These are phyloP conservation scores for Gila orcuttii DNA, from an alignment of 2,113 vertebrate species.

Conservation along the genomic window DNA sequence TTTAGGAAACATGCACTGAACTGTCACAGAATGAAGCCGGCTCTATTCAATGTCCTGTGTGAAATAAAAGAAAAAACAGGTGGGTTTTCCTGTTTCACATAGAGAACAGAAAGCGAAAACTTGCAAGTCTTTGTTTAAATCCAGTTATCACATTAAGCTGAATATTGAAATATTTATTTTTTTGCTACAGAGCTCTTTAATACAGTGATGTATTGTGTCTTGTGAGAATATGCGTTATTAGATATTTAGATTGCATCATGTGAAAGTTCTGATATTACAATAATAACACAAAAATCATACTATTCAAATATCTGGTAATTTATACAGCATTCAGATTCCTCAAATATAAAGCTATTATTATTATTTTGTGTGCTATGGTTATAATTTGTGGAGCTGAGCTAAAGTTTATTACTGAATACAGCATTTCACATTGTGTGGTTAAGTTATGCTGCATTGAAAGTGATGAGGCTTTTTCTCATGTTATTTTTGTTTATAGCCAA, in stretches of 20 bases:
- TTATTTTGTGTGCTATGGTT: constrained; percentile 20
- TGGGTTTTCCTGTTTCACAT: constrained; percentile 51
- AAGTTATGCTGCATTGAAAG: neutral
- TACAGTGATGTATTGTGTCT: constrained; percentile 23
- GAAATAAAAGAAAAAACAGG: constrained; percentile 82
- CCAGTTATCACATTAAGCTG: constrained; percentile 20
- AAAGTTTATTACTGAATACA: constrained; percentile 1
- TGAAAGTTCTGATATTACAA: constrained; percentile 1
- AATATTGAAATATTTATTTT: constrained; percentile 35
- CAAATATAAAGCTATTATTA: constrained; percentile 1
- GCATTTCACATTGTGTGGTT: neutral
- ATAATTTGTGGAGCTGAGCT: constrained; percentile 12
- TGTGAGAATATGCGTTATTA: neutral
- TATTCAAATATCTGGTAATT: neutral
- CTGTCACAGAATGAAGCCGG: constrained; percentile 82
- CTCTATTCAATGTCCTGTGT: constrained; percentile 81
- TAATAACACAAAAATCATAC: neutral
- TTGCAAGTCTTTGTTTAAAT: constrained; percentile 21
- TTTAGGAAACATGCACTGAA: constrained; percentile 80
- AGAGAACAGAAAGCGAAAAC: neutral
- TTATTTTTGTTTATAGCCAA: constrained; percentile 5
- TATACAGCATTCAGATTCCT: constrained; percentile 1
- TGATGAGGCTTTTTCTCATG: neutral
- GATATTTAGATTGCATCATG: neutral
- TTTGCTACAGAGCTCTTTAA: constrained; percentile 24